Evolutionary conservation across 2,888 invertebrate genomes (phyloP).

Genomic region (Thelaira solivaga): DNA sequence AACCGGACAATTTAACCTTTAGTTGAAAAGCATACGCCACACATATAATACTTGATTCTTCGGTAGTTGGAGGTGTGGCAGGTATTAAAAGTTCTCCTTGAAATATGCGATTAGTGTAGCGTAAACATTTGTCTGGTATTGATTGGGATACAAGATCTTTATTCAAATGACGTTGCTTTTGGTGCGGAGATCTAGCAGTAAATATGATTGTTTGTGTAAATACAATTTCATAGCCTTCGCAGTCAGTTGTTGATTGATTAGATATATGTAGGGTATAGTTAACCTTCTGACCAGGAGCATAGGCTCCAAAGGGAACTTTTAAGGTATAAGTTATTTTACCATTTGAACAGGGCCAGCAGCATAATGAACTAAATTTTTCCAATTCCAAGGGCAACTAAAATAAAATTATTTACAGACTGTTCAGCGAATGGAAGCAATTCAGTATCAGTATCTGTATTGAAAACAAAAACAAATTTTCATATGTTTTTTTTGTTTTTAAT

Average conservation of each 20-base stretch:
- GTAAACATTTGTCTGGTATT: conserved; percentile 35
- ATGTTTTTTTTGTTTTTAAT: too few relatives aligned
- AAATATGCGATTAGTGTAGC: conserved; percentile 60
- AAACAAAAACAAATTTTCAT: too few relatives aligned
- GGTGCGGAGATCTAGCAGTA: conserved; percentile 63
- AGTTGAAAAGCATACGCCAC: conserved; percentile 58
- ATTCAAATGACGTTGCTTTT: conserved; percentile 47
- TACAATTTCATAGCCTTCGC: conserved; percentile 58
- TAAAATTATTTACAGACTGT: neutral
- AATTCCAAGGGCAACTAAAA: conserved; percentile 60
- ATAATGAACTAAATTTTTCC: conserved; percentile 63
- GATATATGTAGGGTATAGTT: conserved; percentile 64
- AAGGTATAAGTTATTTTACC: conserved; percentile 64
- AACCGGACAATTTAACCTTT: conserved; percentile 47
- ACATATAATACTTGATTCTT: conserved; percentile 51
- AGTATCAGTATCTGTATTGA: too few relatives aligned
- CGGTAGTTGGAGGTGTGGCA: conserved; percentile 58
- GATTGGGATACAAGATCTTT: conserved; percentile 24
- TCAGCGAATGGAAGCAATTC: too few relatives aligned
- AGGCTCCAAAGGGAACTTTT: conserved; percentile 65
- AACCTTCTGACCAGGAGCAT: conserved; percentile 66
- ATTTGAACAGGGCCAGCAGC: conserved; percentile 65
- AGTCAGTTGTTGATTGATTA: conserved; percentile 64
- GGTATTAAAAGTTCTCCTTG: conserved; percentile 60
- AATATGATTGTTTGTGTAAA: conserved; percentile 62